These are phyloP conservation scores for Drosophila athabasca DNA, from an alignment of 1,140 invertebrate genomes.

Conservation along the genomic window DNA sequence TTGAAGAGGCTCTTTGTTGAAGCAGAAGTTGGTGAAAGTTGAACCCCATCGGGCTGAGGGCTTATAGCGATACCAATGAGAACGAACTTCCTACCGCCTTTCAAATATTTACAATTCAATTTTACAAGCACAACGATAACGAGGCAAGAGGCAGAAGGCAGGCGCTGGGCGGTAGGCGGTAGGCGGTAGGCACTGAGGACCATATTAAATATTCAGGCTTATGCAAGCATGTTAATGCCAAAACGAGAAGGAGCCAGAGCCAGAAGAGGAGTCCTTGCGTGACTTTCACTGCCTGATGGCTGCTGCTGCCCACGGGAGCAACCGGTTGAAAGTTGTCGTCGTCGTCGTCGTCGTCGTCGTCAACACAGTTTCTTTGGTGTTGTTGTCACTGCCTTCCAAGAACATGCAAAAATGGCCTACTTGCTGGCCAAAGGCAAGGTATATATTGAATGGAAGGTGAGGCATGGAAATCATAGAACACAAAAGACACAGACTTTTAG, in stretches of 20 bases:
- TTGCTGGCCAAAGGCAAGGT: conserved; percentile 37
- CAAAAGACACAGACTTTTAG: neutral
- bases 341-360: conserved; percentile 21
- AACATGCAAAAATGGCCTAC: conserved; percentile 72
- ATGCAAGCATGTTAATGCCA: conserved; percentile 78
- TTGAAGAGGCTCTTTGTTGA: too few species aligned
- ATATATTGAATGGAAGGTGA: neutral
- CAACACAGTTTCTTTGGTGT: neutral
- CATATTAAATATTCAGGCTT: conserved; percentile 72
- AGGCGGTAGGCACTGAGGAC: neutral
- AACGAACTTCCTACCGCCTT: conserved; percentile 22
- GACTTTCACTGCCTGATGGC: conserved; percentile 41
- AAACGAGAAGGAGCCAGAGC: conserved; percentile 12
- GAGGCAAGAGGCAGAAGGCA: conserved; percentile 28
- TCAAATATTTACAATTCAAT: conserved; percentile 79
- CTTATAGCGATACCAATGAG: conserved; percentile 15
- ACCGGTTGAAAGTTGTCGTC: conserved; percentile 57
- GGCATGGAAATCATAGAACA: neutral
- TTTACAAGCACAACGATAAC: conserved; percentile 71
- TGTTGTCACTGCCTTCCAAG: conserved; percentile 18
- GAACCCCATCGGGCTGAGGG: too few species aligned
- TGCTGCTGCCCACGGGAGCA: conserved; percentile 51
- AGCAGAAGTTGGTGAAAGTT: conserved; percentile 10
- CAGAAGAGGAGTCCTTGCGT: conserved; percentile 41
- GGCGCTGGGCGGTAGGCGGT: too few species aligned